Evolutionary conservation across 2,113 vertebrate species (phyloP).

Genomic region (Amazona guildingii): DNA sequence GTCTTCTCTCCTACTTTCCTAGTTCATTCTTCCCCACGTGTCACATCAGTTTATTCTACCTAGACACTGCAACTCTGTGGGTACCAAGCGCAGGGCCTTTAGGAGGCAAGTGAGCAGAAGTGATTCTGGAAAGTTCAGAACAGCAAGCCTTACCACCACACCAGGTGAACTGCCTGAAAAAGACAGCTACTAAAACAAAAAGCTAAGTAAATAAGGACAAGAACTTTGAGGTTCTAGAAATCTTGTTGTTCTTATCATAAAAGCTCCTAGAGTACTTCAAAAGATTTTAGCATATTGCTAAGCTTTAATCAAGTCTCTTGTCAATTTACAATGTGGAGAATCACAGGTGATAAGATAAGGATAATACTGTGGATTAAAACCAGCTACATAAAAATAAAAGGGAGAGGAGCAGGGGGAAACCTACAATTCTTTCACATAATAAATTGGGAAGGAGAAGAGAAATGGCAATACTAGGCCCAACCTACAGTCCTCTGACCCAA

Average conservation of each 20-base stretch:
- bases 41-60: background rate
- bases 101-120: background rate
- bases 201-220: background rate
- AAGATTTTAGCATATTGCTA: background rate
- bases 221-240: background rate
- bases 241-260: background rate
- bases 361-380: background rate
- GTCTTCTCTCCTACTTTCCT: background rate
- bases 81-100: background rate
- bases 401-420: rapidly evolving
- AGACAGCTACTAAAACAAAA: background rate
- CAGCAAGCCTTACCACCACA: background rate
- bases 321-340: background rate
- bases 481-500: background rate
- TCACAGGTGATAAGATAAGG: background rate
- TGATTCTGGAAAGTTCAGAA: background rate
- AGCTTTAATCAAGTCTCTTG: background rate
- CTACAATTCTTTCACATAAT: background rate
- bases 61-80: background rate
- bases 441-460: background rate
- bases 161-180: background rate
- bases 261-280: background rate
- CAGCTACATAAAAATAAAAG: background rate
- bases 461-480: background rate
- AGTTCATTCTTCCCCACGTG: background rate